These are phyloP conservation scores for Didymodactylos carnosus DNA, from an alignment of 2,888 invertebrate species.

Conservation along the genomic window DNA sequence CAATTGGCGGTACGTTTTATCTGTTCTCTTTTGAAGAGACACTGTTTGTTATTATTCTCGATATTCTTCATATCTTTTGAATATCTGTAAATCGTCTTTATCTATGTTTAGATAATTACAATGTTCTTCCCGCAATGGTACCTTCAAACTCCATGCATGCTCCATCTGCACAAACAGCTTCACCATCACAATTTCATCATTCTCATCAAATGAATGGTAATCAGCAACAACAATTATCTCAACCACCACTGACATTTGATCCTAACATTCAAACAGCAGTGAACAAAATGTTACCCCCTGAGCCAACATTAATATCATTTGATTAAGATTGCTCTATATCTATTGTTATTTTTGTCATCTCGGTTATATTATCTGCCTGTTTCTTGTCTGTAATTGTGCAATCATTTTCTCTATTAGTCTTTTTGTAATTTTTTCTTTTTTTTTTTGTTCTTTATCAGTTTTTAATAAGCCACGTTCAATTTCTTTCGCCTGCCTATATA, in stretches of 20 bases:
- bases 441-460: neutral
- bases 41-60: no score
- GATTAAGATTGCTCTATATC: neutral
- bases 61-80: no score
- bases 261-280: neutral
- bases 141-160: neutral
- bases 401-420: no score
- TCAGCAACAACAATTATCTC: neutral
- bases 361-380: no score
- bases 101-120: no score
- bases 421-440: neutral
- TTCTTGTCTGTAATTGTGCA: no score
- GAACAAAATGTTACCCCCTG: no score
- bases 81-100: no score
- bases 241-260: neutral
- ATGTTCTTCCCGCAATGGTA: neutral
- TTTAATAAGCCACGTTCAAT: neutral
- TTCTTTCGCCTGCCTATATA: neutral
- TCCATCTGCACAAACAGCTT: neutral
- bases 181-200: neutral
- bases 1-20: no score
- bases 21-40: no score
- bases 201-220: no score
- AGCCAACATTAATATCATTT: neutral
- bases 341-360: neutral